phyloP scores from a whole-genome alignment of 2,888 invertebrate genomes.

The Orchesellides sinensis region DNA sequence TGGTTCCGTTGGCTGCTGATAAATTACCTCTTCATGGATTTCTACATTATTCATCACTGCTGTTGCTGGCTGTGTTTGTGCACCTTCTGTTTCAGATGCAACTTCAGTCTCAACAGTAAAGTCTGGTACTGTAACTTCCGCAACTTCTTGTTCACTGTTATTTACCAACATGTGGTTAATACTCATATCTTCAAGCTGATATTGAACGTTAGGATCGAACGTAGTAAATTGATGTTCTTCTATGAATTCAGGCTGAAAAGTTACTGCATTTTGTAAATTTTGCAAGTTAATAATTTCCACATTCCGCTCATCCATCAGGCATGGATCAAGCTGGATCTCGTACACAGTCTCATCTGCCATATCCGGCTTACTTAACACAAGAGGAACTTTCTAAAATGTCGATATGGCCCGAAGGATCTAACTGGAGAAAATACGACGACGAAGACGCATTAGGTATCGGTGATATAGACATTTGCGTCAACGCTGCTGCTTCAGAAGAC shows the following conservation, averaged over 20 bases:
- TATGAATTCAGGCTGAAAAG: conserved; percentile 46
- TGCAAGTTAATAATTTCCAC: conserved; percentile 48
- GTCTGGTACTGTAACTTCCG: conserved; percentile 19
- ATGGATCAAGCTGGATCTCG: conserved; percentile 60
- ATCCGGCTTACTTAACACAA: conserved; percentile 48
- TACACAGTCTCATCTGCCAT: conserved; percentile 62
- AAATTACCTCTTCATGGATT: neutral
- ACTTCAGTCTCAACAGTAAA: conserved; percentile 53
- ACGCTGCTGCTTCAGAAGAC: conserved; percentile 44
- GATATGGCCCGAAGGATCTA: conserved; percentile 64
- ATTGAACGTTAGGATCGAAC: conserved; percentile 39
- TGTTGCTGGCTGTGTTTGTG: neutral
- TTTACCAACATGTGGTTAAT: conserved; percentile 31
- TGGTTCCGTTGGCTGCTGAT: neutral
- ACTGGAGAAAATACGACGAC: conserved; percentile 60
- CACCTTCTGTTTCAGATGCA: conserved; percentile 6
- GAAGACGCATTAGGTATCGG: conserved; percentile 31
- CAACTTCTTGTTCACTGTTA: neutral
- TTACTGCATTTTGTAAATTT: conserved; percentile 30
- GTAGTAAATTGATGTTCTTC: conserved; percentile 42
- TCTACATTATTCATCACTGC: neutral
- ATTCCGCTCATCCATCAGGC: conserved; percentile 48
- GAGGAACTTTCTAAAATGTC: conserved; percentile 62
- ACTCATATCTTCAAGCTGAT: conserved; percentile 42
- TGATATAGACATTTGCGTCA: conserved; percentile 38